Evolutionary conservation across 2,797 vertebrate species (phyloP).

Genomic region (Crocidura indochinensis): DNA sequence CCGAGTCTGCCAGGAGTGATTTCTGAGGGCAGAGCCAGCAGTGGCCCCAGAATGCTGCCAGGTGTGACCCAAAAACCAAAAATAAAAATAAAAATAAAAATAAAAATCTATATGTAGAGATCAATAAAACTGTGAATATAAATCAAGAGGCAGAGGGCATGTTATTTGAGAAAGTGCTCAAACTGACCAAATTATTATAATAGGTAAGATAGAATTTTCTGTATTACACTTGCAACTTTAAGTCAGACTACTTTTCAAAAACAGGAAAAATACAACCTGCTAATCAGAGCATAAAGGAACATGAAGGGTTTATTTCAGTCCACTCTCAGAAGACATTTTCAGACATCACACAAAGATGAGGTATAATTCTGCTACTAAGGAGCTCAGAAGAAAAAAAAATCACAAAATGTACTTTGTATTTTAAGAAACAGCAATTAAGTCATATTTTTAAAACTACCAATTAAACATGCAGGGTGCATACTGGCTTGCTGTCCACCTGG

Average conservation of each 20-base stretch:
- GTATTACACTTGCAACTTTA: not conserved
- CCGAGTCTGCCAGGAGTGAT: too few relatives aligned
- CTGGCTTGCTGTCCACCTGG: not conserved
- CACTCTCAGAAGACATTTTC: not conserved
- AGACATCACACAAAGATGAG: not conserved
- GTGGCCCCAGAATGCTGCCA: too few relatives aligned
- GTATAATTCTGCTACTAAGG: slow-evolving; percentile 10
- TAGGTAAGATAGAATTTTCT: too few relatives aligned
- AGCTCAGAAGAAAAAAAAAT: not conserved
- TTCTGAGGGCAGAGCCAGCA: too few relatives aligned
- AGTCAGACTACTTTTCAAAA: not conserved
- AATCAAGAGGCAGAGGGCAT: not conserved
- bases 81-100: too few relatives aligned
- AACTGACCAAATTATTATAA: too few relatives aligned
- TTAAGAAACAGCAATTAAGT: slow-evolving; percentile 39
- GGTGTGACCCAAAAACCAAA: too few relatives aligned
- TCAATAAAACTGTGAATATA: not conserved
- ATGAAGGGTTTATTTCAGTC: not conserved
- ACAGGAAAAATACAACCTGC: slow-evolving; percentile 16
- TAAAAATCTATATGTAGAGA: not conserved
- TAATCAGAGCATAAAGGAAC: slow-evolving; percentile 10
- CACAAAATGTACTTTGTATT: not conserved
- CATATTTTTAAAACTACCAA: slow-evolving; percentile 47
- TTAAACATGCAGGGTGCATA: not conserved
- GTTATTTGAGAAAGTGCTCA: too few relatives aligned